Evolutionary conservation across 2,888 invertebrate genomes (phyloP), one percentile per base, ranked within the genome.

Genomic region (Drosophila parthenogenetica): DNA sequence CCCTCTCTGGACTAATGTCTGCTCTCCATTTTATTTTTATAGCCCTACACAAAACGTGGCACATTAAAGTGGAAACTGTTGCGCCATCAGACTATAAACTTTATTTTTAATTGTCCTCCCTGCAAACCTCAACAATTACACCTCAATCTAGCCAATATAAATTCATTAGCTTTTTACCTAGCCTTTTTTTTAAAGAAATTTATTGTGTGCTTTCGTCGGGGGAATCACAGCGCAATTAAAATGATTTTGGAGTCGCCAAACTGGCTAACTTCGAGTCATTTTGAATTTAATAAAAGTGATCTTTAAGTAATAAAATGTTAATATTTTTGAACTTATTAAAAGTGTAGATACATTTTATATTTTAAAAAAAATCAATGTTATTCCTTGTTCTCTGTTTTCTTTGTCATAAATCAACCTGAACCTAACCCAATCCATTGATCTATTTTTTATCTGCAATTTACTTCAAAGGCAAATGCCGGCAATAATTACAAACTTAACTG

Each of bases 351-450:
- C 5, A 35, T 13, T 35, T 35, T 35, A 3, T 3, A 35, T 8
- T 11, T 10, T 5, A 8, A 17, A 19, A 16, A 8, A 16, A 25
- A 13, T 3, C 5, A 7, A 8, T 13, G 3, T 5, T 22, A 1
- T 29, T 7, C 29, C 17, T 3, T 17, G 4, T 13, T 42, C 1
- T 5, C 16, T 29, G 7, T n/a, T 19, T 4, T 16, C 2, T 4
- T 48, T 59, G 25, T 0, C 14, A 17, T 32, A 3, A 49, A 13
- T 17, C 5, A 60, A 63, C 67, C 77, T 66, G 69, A 79, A 85
- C 70, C 82, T 79, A 69, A 68, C 63, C 67, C 77, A 81, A 85
- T 61, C 4, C 13, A 53, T 10, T 35, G 42, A 62, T 62, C 49
- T 10, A 43, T 42, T 62, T 48, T 22, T 35, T 54, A 75, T 61